These are phyloP conservation scores for Rhagophthalmus giganteus DNA, from an alignment of 2,888 invertebrate genomes.

Conservation along the genomic window DNA sequence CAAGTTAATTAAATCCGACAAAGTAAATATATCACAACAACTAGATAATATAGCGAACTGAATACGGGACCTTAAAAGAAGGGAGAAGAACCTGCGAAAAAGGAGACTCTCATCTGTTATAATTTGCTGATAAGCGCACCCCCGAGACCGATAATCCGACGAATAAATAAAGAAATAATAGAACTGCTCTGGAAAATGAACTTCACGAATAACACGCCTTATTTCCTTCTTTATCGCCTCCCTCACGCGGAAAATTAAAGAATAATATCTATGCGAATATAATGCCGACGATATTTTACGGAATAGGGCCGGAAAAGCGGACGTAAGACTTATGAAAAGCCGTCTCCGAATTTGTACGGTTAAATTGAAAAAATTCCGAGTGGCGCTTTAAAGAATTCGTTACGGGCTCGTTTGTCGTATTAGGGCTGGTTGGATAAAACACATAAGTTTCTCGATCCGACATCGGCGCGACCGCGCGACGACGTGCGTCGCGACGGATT, in stretches of 20 bases:
- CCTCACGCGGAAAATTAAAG: slow-evolving; percentile 27
- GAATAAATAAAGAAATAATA: slow-evolving; percentile 29
- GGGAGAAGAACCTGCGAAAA: neutral
- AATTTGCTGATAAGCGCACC: slow-evolving; percentile 25
- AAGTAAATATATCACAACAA: neutral
- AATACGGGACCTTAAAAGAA: neutral
- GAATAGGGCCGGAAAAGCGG: slow-evolving; percentile 6
- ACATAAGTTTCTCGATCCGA: too few relatives aligned
- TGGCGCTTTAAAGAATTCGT: neutral
- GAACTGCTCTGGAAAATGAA: slow-evolving; percentile 25
- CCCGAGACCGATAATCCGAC: slow-evolving; percentile 18
- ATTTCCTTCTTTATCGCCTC: slow-evolving; percentile 25
- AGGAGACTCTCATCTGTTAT: slow-evolving; percentile 15
- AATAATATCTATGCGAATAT: slow-evolving; percentile 27
- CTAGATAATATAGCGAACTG: neutral
- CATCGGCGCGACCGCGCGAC: too few relatives aligned
- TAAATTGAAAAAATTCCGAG: slow-evolving; percentile 9
- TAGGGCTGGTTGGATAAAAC: too few relatives aligned
- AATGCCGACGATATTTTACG: slow-evolving; percentile 20
- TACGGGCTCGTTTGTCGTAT: too few relatives aligned
- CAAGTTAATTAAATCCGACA: neutral
- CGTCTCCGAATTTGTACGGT: slow-evolving; percentile 11
- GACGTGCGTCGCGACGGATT: too few relatives aligned
- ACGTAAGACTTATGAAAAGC: slow-evolving; percentile 13
- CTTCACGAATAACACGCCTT: slow-evolving; percentile 23